A percentile compares a stretch with the other conserved stretches of the same genome.
These are phyloP conservation scores for Microlaimidae sp. DNA, from an alignment of 2,888 invertebrate genomes.

Conservation along the genomic window DNA sequence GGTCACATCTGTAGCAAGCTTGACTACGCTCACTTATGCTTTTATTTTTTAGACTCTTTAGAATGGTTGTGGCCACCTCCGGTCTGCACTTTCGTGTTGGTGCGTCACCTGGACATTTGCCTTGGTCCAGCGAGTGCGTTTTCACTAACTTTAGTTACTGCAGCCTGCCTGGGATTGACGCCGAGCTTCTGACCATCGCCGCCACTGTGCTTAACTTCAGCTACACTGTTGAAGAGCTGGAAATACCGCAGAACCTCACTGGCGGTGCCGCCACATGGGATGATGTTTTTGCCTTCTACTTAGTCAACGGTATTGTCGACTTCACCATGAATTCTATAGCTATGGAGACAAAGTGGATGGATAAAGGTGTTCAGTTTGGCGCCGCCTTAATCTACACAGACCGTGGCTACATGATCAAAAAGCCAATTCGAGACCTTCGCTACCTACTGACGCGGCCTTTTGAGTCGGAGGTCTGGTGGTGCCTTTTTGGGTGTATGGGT, in stretches of 20 bases:
- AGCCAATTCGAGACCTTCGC: neutral
- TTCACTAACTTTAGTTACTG: neutral
- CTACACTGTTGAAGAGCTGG: neutral
- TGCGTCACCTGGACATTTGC: neutral
- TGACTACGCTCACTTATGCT: no score
- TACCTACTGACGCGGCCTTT: neutral
- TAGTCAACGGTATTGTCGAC: neutral
- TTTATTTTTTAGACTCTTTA: no score
- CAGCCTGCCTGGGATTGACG: neutral
- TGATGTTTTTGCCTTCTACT: neutral
- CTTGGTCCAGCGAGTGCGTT: neutral
- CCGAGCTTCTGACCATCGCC: neutral
- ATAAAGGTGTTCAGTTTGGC: neutral
- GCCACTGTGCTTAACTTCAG: neutral
- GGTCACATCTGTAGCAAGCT: no score
- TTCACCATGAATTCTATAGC: neutral
- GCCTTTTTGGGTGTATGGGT: no score
- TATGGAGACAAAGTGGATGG: neutral
- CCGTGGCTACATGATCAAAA: neutral
- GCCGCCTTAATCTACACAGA: neutral
- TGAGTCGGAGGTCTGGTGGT: neutral
- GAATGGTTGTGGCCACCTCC: no score
- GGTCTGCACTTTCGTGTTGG: no score
- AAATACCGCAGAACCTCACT: neutral
- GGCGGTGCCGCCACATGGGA: neutral